phyloP scores from a whole-genome alignment of 1,140 invertebrate genomes.

The Uloborus diversus region DNA sequence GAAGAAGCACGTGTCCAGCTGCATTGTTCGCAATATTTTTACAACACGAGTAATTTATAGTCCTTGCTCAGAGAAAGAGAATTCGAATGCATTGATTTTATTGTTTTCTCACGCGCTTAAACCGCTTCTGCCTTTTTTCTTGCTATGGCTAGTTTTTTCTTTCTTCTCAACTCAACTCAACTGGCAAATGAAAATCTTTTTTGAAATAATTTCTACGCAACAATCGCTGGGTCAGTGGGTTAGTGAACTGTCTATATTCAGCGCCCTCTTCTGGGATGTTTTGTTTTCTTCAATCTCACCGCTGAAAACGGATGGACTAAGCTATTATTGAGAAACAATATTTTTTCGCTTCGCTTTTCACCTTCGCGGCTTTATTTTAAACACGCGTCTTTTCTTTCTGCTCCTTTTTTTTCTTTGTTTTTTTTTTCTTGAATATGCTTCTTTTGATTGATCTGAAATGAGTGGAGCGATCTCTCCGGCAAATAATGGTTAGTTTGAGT shows the following conservation, averaged over 20 bases:
- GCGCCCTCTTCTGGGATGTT: conserved; percentile 9
- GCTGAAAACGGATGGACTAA: neutral
- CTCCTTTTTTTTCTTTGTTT: no score
- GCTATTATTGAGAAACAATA: neutral
- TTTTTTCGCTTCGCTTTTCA: neutral
- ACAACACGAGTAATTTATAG: conserved; percentile 24
- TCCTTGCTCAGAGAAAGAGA: neutral
- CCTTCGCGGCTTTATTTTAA: neutral
- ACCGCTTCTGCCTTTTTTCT: neutral
- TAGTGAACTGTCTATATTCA: conserved; percentile 47
- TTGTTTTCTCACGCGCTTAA: conserved; percentile 36
- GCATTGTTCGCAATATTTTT: no score
- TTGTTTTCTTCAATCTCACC: neutral
- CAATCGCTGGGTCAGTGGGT: conserved; percentile 46
- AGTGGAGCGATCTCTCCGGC: neutral
- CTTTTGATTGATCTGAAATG: neutral
- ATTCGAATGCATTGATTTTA: conserved; percentile 20
- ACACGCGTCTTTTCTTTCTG: neutral
- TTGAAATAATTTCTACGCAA: conserved; percentile 39
- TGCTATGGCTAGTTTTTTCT: no score
- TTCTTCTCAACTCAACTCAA: conserved; percentile 33
- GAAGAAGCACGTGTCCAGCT: no score
- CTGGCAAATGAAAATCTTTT: conserved; percentile 31
- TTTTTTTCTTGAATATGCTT: no score
- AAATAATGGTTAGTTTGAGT: neutral